Base-by-base conservation (phyloP, 2,888 invertebrate species). In the Pseudococcus longispinus region DNA sequence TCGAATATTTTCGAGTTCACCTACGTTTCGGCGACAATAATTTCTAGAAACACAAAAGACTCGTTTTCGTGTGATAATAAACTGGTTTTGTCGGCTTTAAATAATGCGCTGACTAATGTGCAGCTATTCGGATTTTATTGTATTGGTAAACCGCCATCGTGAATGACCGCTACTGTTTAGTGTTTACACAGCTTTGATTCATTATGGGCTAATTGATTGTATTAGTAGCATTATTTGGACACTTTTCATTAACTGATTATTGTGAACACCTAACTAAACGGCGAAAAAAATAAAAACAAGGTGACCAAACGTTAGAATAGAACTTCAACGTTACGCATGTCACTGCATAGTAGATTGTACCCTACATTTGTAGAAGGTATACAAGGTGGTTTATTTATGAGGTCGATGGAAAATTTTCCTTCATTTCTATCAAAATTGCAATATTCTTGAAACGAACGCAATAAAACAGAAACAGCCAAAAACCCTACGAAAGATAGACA, bases 11-110 rank as follows among this genome's bases (percentile, higher is more conserved):
- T 26, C 70, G 2, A 29, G 70, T 70, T 29, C 29, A 29, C 18
- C 15, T 70, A 70, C 29, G 29, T 70, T 70, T 70, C 70, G 29
- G 15, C 29, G 29, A 70, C 70, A 29, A 15, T 26, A 42, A 29
- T 42, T 42, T 37, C 42, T 77, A 11, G 29, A 77, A 77, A 77
- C 6, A 20, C 42, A 77, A 42, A 77, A 77, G 77, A 77, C 37
- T 77, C 20, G 77, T 77, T 77, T 23, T 77, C 37, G 42, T 77
- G 77, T 77, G 77, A 77, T 77, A 77, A 37, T 29, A 77, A 77
- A 77, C 77, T 77, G 77, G 77, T 77, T 77, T 29, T 5, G 32
- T 74, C 26, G 74, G 20, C 5, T 42, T 42, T 42, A 42, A 42
- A 42, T 77, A 42, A 37, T 42, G n/a, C 42, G 32, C 11, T 77